Conservation (phyloP, 2,797 vertebrate species). For the Neosilurus mollespiculum region DNA sequence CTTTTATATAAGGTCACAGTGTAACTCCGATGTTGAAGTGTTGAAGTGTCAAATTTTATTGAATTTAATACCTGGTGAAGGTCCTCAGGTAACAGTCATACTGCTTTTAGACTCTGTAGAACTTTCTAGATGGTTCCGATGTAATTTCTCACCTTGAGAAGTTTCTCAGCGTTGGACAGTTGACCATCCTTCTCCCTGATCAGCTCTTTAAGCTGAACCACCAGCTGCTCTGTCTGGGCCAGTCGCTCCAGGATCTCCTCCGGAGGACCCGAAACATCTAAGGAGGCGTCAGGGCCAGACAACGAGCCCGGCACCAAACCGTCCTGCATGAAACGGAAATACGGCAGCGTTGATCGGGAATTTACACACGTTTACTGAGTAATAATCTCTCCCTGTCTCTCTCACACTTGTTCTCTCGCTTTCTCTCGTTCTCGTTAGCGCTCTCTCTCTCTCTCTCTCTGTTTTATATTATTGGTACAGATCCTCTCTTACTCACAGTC, state of each 20-base stretch:
- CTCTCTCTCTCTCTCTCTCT: no score
- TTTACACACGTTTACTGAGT: neutral
- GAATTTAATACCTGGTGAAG: neutral
- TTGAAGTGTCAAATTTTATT: neutral
- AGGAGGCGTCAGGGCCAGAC: conserved; percentile 47
- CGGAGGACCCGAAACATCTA: conserved; percentile 55
- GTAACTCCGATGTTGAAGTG: neutral
- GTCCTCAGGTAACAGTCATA: neutral
- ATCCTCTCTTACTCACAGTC: neutral
- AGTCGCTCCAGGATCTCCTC: conserved; percentile 83
- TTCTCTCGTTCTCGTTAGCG: no score
- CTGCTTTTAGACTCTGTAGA: neutral
- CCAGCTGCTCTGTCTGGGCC: conserved; percentile 83
- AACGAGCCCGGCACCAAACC: conserved; percentile 64
- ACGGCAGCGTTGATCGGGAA: neutral
- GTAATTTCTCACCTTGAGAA: conserved; percentile 73
- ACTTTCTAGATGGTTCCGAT: neutral
- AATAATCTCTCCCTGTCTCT: no score
- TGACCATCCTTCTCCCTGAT: conserved; percentile 84
- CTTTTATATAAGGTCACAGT: no score
- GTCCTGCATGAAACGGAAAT: conserved; percentile 58
- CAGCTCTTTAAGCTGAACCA: conserved; percentile 86
- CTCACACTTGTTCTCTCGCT: no score
- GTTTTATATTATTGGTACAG: neutral
- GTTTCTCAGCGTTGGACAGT: conserved; percentile 76